Evolutionary conservation across 2,888 invertebrate species (phyloP).

Genomic region (Gortyna flavago): DNA sequence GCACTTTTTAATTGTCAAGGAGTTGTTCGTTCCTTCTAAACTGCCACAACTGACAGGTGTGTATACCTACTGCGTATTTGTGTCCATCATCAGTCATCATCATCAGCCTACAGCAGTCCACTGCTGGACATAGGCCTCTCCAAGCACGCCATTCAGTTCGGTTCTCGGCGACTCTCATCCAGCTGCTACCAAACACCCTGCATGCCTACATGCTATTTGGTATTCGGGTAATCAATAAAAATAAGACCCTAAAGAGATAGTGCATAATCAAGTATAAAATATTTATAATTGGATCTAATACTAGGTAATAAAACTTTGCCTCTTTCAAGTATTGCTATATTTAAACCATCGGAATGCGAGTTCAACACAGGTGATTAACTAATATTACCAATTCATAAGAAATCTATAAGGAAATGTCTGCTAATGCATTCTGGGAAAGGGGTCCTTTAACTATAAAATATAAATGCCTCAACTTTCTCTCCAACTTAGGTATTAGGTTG

Average conservation of each 20-base stretch:
- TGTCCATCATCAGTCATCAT: no score
- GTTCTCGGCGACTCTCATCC: no score
- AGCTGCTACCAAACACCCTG: no score
- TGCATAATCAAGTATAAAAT: no score
- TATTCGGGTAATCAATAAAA: neutral
- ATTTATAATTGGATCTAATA: neutral
- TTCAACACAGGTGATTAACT: neutral
- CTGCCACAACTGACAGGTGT: neutral
- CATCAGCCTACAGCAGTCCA: no score
- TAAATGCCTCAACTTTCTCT: neutral
- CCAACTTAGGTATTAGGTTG: neutral
- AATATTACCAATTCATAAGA: conserved; percentile 32
- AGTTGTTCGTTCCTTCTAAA: neutral
- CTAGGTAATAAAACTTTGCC: neutral
- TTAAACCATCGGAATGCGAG: neutral
- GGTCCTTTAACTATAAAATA: neutral
- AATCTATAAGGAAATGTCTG: conserved; percentile 43
- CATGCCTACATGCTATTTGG: no score
- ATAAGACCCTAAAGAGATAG: neutral
- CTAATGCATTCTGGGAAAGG: conserved; percentile 17
- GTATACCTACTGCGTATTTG: neutral
- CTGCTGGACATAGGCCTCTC: no score
- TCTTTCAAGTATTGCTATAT: conserved; percentile 13
- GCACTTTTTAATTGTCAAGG: no score
- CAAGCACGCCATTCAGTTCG: no score